These are phyloP conservation scores for Pelecanoides urinatrix DNA, from an alignment of 2,113 vertebrate genomes.

Conservation along the genomic window DNA sequence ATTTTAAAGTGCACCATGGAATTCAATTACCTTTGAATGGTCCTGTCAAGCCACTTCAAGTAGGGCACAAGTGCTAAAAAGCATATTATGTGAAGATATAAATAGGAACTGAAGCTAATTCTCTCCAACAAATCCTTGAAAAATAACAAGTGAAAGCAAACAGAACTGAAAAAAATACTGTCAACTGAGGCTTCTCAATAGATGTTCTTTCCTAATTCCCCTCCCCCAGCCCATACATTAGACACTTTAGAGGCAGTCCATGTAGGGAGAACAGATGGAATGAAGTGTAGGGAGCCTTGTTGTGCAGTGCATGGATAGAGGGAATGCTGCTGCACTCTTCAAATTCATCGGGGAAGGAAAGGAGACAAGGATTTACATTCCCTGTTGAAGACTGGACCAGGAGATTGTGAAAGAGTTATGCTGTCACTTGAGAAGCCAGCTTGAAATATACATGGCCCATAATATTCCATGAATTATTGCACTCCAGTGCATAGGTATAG, in stretches of 20 bases:
- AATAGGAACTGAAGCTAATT: neutral
- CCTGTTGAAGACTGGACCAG: neutral
- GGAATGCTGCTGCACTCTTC: neutral
- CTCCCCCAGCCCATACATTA: neutral
- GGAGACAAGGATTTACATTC: conserved; percentile 43
- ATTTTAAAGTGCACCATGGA: neutral
- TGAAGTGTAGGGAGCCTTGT: neutral
- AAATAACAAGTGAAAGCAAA: neutral
- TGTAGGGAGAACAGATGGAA: neutral
- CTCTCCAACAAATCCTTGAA: neutral
- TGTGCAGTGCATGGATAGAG: neutral
- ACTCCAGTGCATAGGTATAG: conserved; percentile 21
- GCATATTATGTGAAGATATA: neutral
- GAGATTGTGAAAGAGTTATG: conserved; percentile 46
- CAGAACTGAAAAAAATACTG: neutral
- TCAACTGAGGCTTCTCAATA: neutral
- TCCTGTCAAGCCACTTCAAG: neutral
- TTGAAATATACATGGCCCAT: conserved; percentile 9
- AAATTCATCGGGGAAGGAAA: neutral
- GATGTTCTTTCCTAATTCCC: neutral
- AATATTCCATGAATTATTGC: conserved; percentile 54
- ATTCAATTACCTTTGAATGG: neutral
- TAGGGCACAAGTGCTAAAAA: neutral
- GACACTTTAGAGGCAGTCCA: neutral
- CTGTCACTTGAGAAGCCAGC: conserved; percentile 48